These are phyloP conservation scores for Epsilonema sp. DNA, from an alignment of 2,888 invertebrate genomes.

Conservation along the genomic window DNA sequence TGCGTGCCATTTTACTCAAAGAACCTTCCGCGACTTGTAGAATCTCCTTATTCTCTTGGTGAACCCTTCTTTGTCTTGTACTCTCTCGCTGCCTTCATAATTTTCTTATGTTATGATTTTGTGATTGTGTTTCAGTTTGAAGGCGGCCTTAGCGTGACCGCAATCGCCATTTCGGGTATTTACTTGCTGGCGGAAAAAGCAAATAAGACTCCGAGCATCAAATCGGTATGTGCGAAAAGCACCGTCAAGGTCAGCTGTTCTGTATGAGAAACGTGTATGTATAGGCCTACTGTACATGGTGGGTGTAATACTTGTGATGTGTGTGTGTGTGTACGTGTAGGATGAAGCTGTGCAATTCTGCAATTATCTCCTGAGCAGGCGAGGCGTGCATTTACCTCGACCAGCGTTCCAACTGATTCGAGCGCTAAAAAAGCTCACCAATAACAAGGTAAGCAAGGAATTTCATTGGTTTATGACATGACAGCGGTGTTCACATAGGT, in stretches of 20 bases:
- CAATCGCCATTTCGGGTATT: conserved; percentile 43
- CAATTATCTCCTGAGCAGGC: conserved; percentile 50
- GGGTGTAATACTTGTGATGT: not conserved
- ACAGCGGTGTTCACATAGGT: too few relatives aligned
- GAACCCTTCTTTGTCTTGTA: too few relatives aligned
- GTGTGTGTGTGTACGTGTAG: conserved; percentile 23
- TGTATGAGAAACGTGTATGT: too few relatives aligned
- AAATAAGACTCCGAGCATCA: conserved; percentile 48
- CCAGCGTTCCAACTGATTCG: conserved; percentile 62
- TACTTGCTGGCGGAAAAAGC: conserved; percentile 43
- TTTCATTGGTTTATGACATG: too few relatives aligned
- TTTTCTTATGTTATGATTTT: too few relatives aligned
- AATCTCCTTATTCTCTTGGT: too few relatives aligned
- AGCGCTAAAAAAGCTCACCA: conserved; percentile 48
- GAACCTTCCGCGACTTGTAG: too few relatives aligned
- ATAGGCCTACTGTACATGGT: too few relatives aligned
- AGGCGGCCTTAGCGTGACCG: conserved; percentile 25
- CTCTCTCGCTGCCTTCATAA: too few relatives aligned
- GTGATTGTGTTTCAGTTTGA: conserved; percentile 11
- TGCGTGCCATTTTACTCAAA: too few relatives aligned
- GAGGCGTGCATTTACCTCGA: conserved; percentile 61
- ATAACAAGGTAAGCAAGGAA: conserved; percentile 49
- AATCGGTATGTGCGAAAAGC: too few relatives aligned
- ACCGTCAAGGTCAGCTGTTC: too few relatives aligned
- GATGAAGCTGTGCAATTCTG: conserved; percentile 69